A percentile compares a stretch with the other conserved stretches of the same genome.
Conservation (phyloP, 92 coral and sea anemone genomes). For the Anthopleura xanthogrammica region DNA sequence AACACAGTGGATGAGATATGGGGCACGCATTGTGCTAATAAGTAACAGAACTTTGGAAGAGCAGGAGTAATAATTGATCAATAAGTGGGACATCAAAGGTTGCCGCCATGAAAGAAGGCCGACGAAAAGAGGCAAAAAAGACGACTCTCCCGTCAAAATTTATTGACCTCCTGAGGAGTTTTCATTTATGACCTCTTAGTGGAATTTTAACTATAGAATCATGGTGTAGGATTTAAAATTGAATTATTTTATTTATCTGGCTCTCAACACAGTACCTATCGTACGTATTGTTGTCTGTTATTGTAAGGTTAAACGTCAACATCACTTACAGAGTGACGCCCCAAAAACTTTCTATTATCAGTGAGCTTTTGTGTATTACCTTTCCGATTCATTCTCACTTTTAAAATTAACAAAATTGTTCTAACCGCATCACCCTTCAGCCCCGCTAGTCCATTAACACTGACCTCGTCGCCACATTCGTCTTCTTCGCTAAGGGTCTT, state of each 20-base stretch:
- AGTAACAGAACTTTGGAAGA: neutral
- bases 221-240: neutral
- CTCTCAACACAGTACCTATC: neutral
- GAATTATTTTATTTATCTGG: neutral
- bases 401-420: neutral
- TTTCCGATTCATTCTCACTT: neutral
- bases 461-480: too few relatives aligned
- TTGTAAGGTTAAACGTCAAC: neutral
- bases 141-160: neutral
- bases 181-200: neutral
- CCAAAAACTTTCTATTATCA: neutral
- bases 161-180: conserved; percentile 1
- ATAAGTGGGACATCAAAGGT: neutral
- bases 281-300: neutral
- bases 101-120: neutral
- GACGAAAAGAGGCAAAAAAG: neutral
- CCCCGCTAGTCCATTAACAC: too few relatives aligned
- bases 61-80: neutral
- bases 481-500: neutral
- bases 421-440: neutral
- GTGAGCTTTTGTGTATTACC: neutral
- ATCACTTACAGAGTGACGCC: neutral
- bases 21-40: neutral
- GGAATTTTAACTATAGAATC: neutral
- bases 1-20: neutral